Conservation (phyloP, 2,113 vertebrate species). For the Macrotus californicus region DNA sequence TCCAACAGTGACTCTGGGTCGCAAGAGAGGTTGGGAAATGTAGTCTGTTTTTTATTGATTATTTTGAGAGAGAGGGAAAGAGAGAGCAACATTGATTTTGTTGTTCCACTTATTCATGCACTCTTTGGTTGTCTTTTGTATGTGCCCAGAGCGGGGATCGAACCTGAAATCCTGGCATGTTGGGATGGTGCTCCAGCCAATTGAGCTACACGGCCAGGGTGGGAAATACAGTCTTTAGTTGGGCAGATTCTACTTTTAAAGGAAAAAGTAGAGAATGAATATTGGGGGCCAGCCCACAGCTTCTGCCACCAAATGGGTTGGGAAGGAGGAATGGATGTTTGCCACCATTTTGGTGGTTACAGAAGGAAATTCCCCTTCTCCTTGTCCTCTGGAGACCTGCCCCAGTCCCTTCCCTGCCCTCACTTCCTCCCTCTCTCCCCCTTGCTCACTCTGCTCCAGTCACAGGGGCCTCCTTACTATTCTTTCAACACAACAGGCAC, state of each 20-base stretch:
- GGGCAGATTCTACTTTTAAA: not conserved
- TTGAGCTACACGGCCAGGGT: not conserved
- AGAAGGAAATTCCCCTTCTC: not conserved
- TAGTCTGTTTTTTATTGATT: not conserved
- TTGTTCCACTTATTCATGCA: too few relatives aligned
- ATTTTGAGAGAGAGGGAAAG: not conserved
- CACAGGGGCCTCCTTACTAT: not conserved
- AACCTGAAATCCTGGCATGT: not conserved
- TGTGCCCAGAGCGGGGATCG: not conserved
- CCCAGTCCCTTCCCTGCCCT: too few relatives aligned
- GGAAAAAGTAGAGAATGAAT: not conserved
- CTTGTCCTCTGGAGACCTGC: not conserved
- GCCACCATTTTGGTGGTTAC: not conserved
- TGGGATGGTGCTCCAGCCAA: not conserved
- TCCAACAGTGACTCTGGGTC: not conserved
- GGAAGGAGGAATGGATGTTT: not conserved
- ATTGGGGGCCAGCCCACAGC: not conserved
- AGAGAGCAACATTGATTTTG: too few relatives aligned
- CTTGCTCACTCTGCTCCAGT: not conserved
- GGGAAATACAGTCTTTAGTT: not conserved
- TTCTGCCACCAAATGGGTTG: not conserved
- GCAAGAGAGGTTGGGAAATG: not conserved
- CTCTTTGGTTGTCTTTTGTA: too few relatives aligned
- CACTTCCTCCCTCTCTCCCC: rapidly evolving
- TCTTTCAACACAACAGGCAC: not conserved